Percentiles rank a stretch among this genome's conserved stretches.
Conservation (phyloP, 2,113 vertebrate species). For the Mola mola region DNA sequence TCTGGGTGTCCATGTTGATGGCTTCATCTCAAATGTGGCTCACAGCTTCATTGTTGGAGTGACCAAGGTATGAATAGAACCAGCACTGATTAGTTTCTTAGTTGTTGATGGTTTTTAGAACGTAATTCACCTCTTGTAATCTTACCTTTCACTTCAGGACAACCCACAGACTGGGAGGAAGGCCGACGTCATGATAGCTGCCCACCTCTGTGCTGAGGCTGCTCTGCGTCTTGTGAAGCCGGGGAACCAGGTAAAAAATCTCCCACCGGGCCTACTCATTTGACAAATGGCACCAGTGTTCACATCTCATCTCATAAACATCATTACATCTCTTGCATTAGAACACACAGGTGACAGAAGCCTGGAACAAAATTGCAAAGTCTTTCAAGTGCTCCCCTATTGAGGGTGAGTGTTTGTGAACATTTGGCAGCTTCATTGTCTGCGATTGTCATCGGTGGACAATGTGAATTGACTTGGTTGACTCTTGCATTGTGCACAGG, state of each 20-base stretch:
- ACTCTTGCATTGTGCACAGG: constrained; percentile 73
- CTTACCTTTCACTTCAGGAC: constrained; percentile 79
- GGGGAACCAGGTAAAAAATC: constrained; percentile 91
- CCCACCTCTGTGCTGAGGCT: constrained; percentile 95
- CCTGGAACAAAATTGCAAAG: constrained; percentile 99
- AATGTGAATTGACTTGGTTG: constrained; percentile 5
- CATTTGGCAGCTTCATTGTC: not conserved
- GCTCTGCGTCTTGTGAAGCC: constrained; percentile 96
- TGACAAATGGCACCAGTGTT: not conserved
- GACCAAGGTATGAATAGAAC: constrained; percentile 82
- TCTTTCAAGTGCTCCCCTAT: constrained; percentile 97
- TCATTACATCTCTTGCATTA: constrained; percentile 54
- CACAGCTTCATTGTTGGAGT: constrained; percentile 91
- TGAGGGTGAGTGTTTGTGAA: constrained; percentile 84
- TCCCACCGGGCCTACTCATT: not conserved
- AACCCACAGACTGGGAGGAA: constrained; percentile 91
- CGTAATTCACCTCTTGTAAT: not conserved
- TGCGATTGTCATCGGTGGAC: no score
- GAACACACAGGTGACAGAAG: constrained; percentile 97
- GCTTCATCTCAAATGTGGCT: constrained; percentile 95
- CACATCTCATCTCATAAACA: not conserved
- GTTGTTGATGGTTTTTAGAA: not conserved
- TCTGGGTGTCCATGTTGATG: constrained; percentile 93
- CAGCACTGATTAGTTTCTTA: not conserved
- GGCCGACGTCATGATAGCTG: constrained; percentile 94